Evolutionary conservation across 2,797 vertebrate genomes (phyloP).

Genomic region (Rhynchonycteris naso): DNA sequence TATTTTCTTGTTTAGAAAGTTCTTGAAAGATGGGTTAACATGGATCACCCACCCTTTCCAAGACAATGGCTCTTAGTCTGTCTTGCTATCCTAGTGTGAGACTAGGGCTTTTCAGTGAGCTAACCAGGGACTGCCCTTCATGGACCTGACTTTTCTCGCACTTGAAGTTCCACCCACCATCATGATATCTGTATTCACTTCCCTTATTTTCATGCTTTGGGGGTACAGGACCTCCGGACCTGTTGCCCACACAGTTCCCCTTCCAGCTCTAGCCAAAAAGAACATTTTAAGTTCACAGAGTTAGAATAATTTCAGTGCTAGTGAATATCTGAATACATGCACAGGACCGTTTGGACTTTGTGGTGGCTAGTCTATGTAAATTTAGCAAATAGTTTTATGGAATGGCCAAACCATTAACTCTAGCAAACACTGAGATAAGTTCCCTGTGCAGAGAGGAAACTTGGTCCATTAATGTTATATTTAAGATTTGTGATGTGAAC

Average conservation of each 20-base stretch:
- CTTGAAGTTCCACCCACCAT: not conserved
- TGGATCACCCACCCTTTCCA: not conserved
- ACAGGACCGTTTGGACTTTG: not conserved
- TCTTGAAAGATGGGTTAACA: slow-evolving; percentile 62
- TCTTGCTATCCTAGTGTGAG: not conserved
- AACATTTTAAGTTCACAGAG: not conserved
- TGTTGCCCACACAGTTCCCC: not conserved
- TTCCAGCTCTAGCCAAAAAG: slow-evolving; percentile 43
- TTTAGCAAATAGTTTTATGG: not conserved
- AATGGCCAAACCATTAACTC: slow-evolving; percentile 15
- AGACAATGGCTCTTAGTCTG: not conserved
- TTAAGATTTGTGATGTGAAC: not conserved
- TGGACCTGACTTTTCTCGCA: not conserved
- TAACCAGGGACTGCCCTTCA: not conserved
- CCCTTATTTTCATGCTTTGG: not conserved
- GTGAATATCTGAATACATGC: not conserved
- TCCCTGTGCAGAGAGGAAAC: not conserved
- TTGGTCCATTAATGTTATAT: not conserved
- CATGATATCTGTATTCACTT: not conserved
- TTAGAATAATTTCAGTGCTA: not conserved
- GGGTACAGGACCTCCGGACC: not conserved
- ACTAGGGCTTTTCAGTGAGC: not conserved
- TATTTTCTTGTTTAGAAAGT: slow-evolving; percentile 75
- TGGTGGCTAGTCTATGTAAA: not conserved
- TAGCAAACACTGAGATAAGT: not conserved